phyloP scores from a whole-genome alignment of 2,797 vertebrate genomes.

The Esox masquinongy region DNA sequence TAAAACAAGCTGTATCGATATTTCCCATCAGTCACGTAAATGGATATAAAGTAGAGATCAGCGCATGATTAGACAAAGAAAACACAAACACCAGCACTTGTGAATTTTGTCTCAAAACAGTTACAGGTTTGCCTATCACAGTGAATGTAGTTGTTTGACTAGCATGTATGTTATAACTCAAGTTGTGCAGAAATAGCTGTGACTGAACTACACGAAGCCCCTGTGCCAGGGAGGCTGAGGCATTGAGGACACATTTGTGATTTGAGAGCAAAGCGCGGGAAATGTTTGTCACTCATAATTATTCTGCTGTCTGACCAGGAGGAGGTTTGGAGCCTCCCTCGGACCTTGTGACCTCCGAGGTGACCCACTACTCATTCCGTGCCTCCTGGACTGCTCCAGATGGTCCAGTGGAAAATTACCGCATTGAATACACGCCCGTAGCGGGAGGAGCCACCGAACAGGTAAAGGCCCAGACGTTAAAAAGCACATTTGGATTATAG shows the following conservation, averaged over 20 bases:
- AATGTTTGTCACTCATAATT: slow-evolving; percentile 40
- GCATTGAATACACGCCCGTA: slow-evolving; percentile 78
- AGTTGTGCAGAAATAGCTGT: background rate
- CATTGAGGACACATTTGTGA: slow-evolving; percentile 42
- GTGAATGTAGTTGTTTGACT: slow-evolving; percentile 17
- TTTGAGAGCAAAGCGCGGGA: slow-evolving; percentile 34
- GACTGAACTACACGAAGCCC: slow-evolving; percentile 4
- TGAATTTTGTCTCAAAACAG: slow-evolving; percentile 25
- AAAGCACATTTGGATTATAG: too few relatives aligned
- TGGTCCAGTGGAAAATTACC: slow-evolving; percentile 83
- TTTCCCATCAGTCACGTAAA: slow-evolving; percentile 21
- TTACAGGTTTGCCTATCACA: slow-evolving; percentile 3
- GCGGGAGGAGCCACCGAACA: slow-evolving; percentile 80
- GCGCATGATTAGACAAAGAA: slow-evolving; percentile 19
- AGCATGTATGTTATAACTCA: background rate
- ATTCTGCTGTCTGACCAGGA: slow-evolving; percentile 33
- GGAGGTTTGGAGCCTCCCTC: slow-evolving; percentile 76
- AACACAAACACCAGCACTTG: slow-evolving; percentile 16
- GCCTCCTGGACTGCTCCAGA: slow-evolving; percentile 86
- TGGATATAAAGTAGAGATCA: slow-evolving; percentile 19
- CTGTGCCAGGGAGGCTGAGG: slow-evolving; percentile 16
- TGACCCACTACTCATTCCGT: slow-evolving; percentile 86
- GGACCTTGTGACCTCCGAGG: slow-evolving; percentile 87
- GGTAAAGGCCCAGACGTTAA: slow-evolving; percentile 68
- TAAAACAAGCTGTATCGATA: slow-evolving; percentile 11